These are phyloP conservation scores for Ferrisia virgata DNA, from an alignment of 2,888 invertebrate genomes.

Conservation along the genomic window DNA sequence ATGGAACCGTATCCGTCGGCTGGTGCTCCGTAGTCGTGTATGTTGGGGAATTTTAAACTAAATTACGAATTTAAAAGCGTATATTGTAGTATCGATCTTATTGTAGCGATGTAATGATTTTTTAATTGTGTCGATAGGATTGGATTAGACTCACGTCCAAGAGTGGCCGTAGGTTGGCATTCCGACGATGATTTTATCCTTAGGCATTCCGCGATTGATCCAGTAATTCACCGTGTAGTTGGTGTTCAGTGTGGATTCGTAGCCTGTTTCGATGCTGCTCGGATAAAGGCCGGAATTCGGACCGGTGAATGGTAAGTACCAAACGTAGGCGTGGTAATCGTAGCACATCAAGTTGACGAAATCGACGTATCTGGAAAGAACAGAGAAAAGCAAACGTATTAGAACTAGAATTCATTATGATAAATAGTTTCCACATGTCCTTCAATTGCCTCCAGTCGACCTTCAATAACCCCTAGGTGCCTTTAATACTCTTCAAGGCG, in stretches of 20 bases:
- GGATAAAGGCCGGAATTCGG: slow-evolving; percentile 77
- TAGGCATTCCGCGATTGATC: slow-evolving; percentile 69
- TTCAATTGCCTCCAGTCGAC: too few species aligned
- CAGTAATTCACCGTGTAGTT: slow-evolving; percentile 80
- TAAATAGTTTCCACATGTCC: background rate
- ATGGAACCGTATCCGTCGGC: slow-evolving; percentile 63
- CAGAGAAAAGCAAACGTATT: background rate
- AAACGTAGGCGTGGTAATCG: slow-evolving; percentile 78
- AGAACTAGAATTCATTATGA: background rate
- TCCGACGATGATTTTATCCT: slow-evolving; percentile 75
- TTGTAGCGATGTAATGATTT: too few species aligned
- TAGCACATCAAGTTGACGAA: slow-evolving; percentile 89
- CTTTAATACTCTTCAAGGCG: too few species aligned
- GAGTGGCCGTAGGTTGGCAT: slow-evolving; percentile 85
- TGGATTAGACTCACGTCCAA: slow-evolving; percentile 58
- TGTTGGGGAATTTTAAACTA: slow-evolving; percentile 63
- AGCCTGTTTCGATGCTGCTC: slow-evolving; percentile 59
- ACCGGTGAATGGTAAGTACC: slow-evolving; percentile 74
- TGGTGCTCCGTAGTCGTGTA: slow-evolving; percentile 54
- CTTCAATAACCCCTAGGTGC: too few species aligned
- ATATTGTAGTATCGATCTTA: too few species aligned
- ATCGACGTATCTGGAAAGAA: slow-evolving; percentile 64
- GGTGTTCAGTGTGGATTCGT: slow-evolving; percentile 70
- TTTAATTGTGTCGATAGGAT: too few species aligned
- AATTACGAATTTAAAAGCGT: too few species aligned